Evolutionary conservation across 2,113 vertebrate species (phyloP), one percentile per base, ranked within the genome.

Genomic region (Cavia porcellus): DNA sequence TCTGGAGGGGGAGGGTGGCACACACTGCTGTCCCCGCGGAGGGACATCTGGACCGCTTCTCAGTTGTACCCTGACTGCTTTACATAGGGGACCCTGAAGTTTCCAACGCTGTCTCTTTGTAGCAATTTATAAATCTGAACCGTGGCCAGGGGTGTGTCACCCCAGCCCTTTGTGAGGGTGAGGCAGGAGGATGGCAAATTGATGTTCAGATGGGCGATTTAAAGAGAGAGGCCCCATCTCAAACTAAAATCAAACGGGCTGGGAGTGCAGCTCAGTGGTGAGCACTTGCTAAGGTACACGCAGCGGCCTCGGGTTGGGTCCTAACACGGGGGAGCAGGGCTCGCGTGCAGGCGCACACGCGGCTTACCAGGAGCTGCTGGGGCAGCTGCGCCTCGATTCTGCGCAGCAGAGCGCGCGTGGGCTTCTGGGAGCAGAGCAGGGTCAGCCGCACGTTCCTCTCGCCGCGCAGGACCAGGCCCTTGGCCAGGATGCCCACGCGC

Each of bases 401-500:
- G 91, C 89, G 98, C 87, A 99, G 96, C 55, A 99, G 95, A 19
- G 98, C 13, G 1, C 61, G 61, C 0, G 99, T 99, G 97, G 99
- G 99, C 97, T 99, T 99, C 97, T 98, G 98, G 32, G 99, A 98
- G 3, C 99, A 99, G 5, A 99, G 98, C 88, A 99, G 97, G 96
- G 98, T 99, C 68, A 99, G 98, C 87, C 98, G 98, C 55, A 99
- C 99, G 0, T 98, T 98, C 86, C 98, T 95, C 97, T 99, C 99
- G 0, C 99, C 99, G 0, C 98, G 98, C 2, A 99, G 98, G 59
- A 99, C 98, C 52, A 99, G 98, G 92, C 99, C 99, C 94, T 99
- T 99, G 24, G 99, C 99, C 95, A 99, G 97, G 96, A 99, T 98
- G 28, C 99, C 99, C 1, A 99, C 99, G 28, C 98, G 98, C 99